Base-by-base conservation (phyloP, 1,140 invertebrate genomes). In the Drosophila kurseongensis region DNA sequence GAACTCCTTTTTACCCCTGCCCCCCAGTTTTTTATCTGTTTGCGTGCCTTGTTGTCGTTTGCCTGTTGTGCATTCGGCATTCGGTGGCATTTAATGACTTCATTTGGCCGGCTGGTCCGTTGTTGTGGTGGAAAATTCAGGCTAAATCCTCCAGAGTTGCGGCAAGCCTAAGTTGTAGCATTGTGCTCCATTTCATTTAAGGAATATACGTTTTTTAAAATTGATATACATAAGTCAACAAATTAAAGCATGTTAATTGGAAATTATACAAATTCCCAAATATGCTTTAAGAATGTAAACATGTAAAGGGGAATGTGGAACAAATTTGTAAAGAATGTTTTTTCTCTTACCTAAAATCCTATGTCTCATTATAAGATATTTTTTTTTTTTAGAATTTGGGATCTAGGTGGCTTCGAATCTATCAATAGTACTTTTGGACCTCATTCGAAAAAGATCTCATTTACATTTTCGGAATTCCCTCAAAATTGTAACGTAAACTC, bases 41-140 rank as follows among this genome's bases (percentile, higher is more conserved):
- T 63, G 83, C 83, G 84, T 89, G 83, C 36, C 47, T 44, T 58
- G 65, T 62, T 66, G 83, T 57, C 75, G 75, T 88, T 86, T 88
- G 75, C 35, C 51, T 58, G 58, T 41, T 62, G 58, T 65, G 82
- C 62, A 79, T 86, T 75, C 44, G 12, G 38, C 82, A 82, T 72
- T 72, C 60, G 69, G 45, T 51, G 67, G 65, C 66, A 75, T 79
- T 76, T 65, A 88, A 86, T 88, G 63, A 60, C 82, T 86, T 83
- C 51, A 86, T 86, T 88, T 80, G 10, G 42, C 13, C 9, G 23
- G n/a, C 8, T 27, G 40, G 32, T 44, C 2, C 27, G 13, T 5
- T 48, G 16, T 14, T 38, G 18, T 32, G 42, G 35, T 2, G 41
- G 23, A 23, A 47, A 56, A 47, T 41, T 27, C 50, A 45, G 5